phyloP scores from a whole-genome alignment of 2,797 vertebrate genomes.

The Vultur gryphus region DNA sequence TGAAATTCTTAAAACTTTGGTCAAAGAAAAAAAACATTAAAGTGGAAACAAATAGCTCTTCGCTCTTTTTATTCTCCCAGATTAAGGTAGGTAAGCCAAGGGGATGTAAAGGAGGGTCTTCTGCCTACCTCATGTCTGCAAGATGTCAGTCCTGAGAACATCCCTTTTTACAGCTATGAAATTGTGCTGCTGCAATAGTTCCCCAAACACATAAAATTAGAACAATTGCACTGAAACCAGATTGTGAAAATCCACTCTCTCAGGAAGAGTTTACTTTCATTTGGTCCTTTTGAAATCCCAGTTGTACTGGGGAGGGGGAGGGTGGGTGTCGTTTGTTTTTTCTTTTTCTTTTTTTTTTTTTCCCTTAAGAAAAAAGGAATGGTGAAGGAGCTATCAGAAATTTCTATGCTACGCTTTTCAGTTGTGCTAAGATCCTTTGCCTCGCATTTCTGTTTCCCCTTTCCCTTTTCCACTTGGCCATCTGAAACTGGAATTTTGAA shows the following conservation, averaged over 20 bases:
- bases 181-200: not conserved
- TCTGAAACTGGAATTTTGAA: not conserved
- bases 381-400: not conserved
- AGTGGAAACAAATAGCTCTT: not conserved
- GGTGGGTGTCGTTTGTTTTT: rapidly evolving
- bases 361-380: not conserved
- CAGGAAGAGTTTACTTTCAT: not conserved
- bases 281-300: not conserved
- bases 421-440: not conserved
- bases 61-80: not conserved
- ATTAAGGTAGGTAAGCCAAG: not conserved
- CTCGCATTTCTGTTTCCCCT: not conserved
- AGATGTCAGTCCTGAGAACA: not conserved
- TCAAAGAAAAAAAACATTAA: not conserved
- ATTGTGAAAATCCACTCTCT: not conserved
- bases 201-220: not conserved
- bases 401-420: rapidly evolving
- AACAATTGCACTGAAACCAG: not conserved
- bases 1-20: not conserved
- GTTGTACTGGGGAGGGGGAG: not conserved
- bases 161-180: not conserved
- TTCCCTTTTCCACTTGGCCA: not conserved
- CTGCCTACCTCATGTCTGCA: not conserved
- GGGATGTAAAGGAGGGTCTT: not conserved
- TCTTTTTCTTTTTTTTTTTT: not conserved